Base-by-base conservation (phyloP, 2,797 vertebrate species). In the Denticeps clupeoides region DNA sequence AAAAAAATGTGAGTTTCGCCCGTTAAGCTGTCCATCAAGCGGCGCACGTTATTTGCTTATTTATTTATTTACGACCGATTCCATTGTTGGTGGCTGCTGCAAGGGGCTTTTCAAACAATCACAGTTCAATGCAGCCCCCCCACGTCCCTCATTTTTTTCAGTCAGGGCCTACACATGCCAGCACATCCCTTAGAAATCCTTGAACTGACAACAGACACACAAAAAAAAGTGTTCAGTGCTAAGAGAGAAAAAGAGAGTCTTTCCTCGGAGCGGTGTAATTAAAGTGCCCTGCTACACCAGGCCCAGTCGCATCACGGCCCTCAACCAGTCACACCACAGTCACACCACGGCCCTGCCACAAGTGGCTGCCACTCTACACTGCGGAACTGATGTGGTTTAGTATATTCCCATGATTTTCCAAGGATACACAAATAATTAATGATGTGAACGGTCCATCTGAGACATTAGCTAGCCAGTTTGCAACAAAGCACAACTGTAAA, bases 61-160 rank as follows among this genome's bases (percentile, higher is more conserved):
- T 33, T 12, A 18, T n/a, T 21, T n/a, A n/a, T n/a, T n/a, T n/a
- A n/a, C n/a, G n/a, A n/a, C n/a, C n/a, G n/a, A n/a, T n/a, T n/a
- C n/a, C n/a, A n/a, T n/a, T 72, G 73, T 73, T 43, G 59, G 54
- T 50, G 24, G 29, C 69, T 62, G 66, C 72, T 74, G 74, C 68
- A 71, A 80, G 72, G 73, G 68, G 71, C 73, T 76, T 79, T 79
- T 76, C 77, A 76, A 82, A 80, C 79, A 78, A 76, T 70, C 78
- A 71, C 72, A 69, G 70, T 69, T 69, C 71, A 55, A 33, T 38
- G 33, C 62, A 45, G 31, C 31, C 33, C 41, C 16, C 21, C 55
- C 41, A 26, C 26, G 28, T 33, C 9, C 26, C 38, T 15, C 12
- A 13, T 18, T 43, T 18, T 70, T 72, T 73, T 68, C 58, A 77